These are phyloP conservation scores for Centruroides vittatus DNA, from an alignment of 1,140 invertebrate species.

Conservation along the genomic window DNA sequence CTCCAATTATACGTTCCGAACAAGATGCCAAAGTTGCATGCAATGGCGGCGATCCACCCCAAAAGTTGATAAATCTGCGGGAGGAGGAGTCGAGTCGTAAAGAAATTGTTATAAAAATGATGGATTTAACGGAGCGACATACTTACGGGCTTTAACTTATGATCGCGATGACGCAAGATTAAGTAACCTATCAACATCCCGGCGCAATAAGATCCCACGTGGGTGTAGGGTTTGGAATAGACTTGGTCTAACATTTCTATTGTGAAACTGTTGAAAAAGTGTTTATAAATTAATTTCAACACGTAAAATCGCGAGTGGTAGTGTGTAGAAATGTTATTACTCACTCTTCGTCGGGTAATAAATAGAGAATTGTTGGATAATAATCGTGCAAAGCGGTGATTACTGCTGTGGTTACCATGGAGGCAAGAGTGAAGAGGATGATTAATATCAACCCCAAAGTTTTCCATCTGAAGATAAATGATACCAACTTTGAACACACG, in stretches of 20 bases:
- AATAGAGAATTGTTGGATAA: constrained; percentile 11
- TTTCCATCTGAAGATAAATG: constrained; percentile 1
- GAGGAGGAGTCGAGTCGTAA: too few relatives aligned
- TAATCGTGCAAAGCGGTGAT: constrained; percentile 9
- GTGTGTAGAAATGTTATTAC: neutral
- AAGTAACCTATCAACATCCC: constrained; percentile 16
- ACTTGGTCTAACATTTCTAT: constrained; percentile 10
- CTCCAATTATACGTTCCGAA: constrained; percentile 17
- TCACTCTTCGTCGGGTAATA: constrained; percentile 17
- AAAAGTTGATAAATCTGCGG: constrained; percentile 2
- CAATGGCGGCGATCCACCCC: constrained; percentile 2
- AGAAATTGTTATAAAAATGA: too few relatives aligned
- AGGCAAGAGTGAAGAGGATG: constrained; percentile 1
- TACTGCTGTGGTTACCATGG: constrained; percentile 2
- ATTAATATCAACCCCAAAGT: constrained; percentile 1
- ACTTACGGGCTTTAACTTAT: neutral
- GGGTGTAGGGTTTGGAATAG: constrained; percentile 18
- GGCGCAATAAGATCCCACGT: constrained; percentile 17
- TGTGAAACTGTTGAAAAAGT: constrained; percentile 2
- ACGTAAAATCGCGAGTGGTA: too few relatives aligned
- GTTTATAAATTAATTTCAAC: too few relatives aligned
- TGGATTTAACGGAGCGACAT: neutral
- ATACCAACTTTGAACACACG: too few relatives aligned
- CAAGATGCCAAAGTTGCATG: constrained; percentile 4
- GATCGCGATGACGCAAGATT: constrained; percentile 5